phyloP scores from a whole-genome alignment of 37 sponge, comb jelly and placozoan species.

The Beroe forskalii region DNA sequence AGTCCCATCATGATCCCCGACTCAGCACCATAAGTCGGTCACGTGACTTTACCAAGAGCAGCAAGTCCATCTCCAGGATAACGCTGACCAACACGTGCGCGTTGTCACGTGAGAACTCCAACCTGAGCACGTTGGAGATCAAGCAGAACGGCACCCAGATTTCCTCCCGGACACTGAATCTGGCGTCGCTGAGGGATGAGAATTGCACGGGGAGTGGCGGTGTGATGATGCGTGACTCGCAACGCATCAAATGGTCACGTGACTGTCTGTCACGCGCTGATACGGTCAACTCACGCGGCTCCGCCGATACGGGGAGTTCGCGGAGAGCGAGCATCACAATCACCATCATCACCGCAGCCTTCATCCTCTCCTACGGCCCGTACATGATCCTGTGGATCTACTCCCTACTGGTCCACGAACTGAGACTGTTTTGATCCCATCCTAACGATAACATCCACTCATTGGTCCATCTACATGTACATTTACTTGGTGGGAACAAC shows the following conservation, averaged over 20 bases:
- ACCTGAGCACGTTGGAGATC: background rate
- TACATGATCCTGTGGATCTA: conserved; percentile 62
- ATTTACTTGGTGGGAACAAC: conserved; percentile 33
- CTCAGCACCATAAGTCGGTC: background rate
- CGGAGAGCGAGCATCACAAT: conserved; percentile 51
- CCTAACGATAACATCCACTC: background rate
- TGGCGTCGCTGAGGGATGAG: background rate
- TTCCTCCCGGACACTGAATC: background rate
- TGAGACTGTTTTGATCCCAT: background rate
- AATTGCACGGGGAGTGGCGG: background rate
- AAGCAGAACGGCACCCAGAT: background rate
- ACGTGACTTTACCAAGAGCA: background rate
- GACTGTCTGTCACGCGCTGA: background rate
- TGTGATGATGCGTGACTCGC: background rate
- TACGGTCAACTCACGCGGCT: background rate
- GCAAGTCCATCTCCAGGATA: background rate
- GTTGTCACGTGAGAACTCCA: background rate
- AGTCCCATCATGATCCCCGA: background rate
- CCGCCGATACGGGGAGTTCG: conserved; percentile 33
- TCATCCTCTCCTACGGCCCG: conserved; percentile 48
- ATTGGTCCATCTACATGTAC: background rate
- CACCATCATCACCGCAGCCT: conserved; percentile 34
- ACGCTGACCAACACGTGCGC: background rate
- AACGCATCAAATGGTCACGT: background rate
- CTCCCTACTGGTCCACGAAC: background rate